Base-by-base conservation (phyloP, 2,113 vertebrate species). In the Siniperca chuatsi region DNA sequence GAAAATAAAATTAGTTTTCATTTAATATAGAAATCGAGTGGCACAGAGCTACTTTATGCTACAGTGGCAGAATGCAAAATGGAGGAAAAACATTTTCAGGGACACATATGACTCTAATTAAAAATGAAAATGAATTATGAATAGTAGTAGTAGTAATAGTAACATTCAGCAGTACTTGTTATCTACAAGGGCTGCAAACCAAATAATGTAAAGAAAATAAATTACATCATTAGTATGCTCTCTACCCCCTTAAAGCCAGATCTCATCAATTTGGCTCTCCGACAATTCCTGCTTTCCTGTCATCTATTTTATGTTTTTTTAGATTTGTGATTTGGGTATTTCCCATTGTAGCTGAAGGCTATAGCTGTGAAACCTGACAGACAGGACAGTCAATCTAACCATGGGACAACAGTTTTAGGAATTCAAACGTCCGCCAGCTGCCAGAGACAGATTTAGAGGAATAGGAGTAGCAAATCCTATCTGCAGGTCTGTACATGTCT, bases 401-500 rank as follows among this genome's bases (percentile, higher is more conserved):
- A 1, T 18, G 48, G 69, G 68, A 50, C 37, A 70, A 55, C 85
- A 74, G 74, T 65, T 79, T 11, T 21, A 90, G 64, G 77, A 85
- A 89, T 87, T 58, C n/a, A 35, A 83, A 40, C 18, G 64, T 90
- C 64, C 62, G 23, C 85, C 84, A 75, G 78, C 87, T 89, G 82
- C 81, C 74, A 72, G 44, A 65, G 90, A 88, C 77, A 3, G 67
- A 86, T 81, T 87, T 87, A 82, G 85, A 88, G 83, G 87, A 91
- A 87, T 5, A 60, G 69, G 87, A 91, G 91, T 87, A 82, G 85
- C 55, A 33, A 35, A 42, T 79, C 85, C 68, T 55, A 15, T 52
- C 75, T 64, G 82, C 92, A 88, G 66, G 92, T 86, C 83, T 42
- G 84, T n/a, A 70, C 89, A 77, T 48, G 91, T 88, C 90, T 79